phyloP scores from a whole-genome alignment of 2,113 vertebrate species.

The Ciconia maguari region DNA sequence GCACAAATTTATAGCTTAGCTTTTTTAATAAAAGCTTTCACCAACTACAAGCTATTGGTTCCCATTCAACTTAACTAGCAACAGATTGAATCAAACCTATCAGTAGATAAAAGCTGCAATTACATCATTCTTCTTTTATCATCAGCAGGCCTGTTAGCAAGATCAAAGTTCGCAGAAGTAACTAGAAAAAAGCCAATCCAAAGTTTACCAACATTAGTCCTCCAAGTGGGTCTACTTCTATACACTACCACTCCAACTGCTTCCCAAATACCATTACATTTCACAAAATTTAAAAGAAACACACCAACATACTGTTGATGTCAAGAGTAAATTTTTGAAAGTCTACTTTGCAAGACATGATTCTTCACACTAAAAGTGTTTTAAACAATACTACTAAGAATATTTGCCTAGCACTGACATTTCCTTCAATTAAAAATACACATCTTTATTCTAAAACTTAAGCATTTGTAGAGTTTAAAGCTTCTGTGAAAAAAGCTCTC shows the following conservation, averaged over 20 bases:
- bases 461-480: background rate
- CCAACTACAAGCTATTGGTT: background rate
- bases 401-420: background rate
- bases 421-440: background rate
- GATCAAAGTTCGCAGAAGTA: background rate
- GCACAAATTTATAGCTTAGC: background rate
- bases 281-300: background rate
- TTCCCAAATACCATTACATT: background rate
- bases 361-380: background rate
- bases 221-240: background rate
- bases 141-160: background rate
- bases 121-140: background rate
- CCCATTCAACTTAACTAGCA: background rate
- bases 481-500: background rate
- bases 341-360: background rate
- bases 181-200: background rate
- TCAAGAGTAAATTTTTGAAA: background rate
- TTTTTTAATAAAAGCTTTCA: background rate
- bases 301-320: fast-evolving
- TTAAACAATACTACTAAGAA: background rate
- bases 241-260: background rate
- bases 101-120: background rate
- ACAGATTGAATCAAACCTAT: background rate
- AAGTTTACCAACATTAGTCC: background rate
- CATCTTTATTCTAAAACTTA: background rate